These are phyloP conservation scores for Gordius sp. DNA, from an alignment of 2,888 invertebrate genomes.

Conservation along the genomic window DNA sequence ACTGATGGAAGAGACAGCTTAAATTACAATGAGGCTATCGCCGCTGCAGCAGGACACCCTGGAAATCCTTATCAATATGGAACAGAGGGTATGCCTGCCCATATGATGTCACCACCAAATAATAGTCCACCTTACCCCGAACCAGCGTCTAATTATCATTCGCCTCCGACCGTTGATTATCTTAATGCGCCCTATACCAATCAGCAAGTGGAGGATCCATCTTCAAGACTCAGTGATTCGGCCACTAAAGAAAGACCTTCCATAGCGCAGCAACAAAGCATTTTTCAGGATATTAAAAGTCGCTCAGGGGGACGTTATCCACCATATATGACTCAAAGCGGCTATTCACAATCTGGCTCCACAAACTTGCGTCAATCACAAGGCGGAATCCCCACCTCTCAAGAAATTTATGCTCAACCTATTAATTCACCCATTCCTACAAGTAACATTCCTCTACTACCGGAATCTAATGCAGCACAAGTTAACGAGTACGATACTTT, in stretches of 20 bases:
- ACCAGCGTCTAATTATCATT: too few relatives aligned
- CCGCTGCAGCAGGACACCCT: background rate
- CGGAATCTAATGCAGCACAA: background rate
- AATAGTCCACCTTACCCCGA: background rate
- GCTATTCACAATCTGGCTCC: background rate
- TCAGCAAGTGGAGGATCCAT: background rate
- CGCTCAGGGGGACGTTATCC: background rate
- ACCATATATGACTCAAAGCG: conserved; percentile 5
- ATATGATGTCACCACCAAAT: background rate
- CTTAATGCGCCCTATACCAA: background rate
- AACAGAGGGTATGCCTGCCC: background rate
- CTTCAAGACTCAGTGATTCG: background rate
- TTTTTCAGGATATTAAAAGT: conserved; percentile 9
- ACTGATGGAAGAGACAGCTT: too few relatives aligned
- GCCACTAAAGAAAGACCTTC: background rate
- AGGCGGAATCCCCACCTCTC: background rate
- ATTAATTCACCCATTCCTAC: too few relatives aligned
- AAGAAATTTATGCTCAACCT: too few relatives aligned
- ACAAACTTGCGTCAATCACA: background rate
- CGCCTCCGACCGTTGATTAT: background rate
- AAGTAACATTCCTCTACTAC: background rate
- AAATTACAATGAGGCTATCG: background rate
- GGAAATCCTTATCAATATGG: too few relatives aligned
- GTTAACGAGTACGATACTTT: background rate
- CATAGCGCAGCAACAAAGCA: too few relatives aligned